phyloP scores from a whole-genome alignment of 2,888 invertebrate species.

The Caenorhabditis plicata region DNA sequence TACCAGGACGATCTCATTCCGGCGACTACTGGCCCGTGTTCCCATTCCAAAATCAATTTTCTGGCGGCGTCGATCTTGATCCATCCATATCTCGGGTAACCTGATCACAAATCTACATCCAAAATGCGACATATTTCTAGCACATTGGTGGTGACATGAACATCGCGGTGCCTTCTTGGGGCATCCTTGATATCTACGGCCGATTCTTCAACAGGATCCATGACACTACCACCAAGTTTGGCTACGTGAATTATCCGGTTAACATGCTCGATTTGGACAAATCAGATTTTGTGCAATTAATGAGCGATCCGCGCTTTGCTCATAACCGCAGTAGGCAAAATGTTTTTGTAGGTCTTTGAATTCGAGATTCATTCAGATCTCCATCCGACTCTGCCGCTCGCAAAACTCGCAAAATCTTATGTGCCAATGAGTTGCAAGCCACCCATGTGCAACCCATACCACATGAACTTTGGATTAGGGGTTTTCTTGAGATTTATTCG shows the following conservation, averaged over 20 bases:
- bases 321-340: conserved; percentile 41
- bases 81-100: conserved; percentile 52
- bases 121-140: conserved; percentile 23
- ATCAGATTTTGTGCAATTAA: conserved; percentile 49
- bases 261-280: conserved; percentile 57
- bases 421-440: conserved; percentile 49
- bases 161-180: conserved; percentile 55
- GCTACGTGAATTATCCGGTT: conserved; percentile 55
- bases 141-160: conserved; percentile 59
- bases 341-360: neutral
- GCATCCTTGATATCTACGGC: conserved; percentile 54
- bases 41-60: conserved; percentile 54
- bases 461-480: conserved; percentile 43
- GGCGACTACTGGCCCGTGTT: conserved; percentile 57
- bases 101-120: neutral
- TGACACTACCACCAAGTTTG: conserved; percentile 51
- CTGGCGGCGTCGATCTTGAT: conserved; percentile 55
- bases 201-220: conserved; percentile 47
- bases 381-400: conserved; percentile 49
- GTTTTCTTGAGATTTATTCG: conserved; percentile 24
- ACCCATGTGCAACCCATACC: conserved; percentile 52
- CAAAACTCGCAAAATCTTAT: conserved; percentile 41
- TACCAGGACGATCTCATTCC: conserved; percentile 50
- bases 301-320: conserved; percentile 44
- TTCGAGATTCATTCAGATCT: neutral